Conservation (phyloP, 2,888 invertebrate species). For the Pseudoips prasinana region DNA sequence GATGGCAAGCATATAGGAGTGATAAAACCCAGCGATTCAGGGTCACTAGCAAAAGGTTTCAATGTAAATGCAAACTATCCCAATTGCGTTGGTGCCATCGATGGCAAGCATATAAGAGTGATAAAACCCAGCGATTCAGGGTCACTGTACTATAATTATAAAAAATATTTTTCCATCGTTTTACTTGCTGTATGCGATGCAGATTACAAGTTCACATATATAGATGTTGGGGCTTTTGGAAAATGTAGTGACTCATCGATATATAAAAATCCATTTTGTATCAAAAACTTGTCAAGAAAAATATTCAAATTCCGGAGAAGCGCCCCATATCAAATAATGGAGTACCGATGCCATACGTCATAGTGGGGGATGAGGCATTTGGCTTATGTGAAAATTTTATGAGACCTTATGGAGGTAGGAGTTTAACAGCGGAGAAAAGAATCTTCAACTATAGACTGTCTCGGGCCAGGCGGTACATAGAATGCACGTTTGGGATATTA, state of each 20-base stretch:
- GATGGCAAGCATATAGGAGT: conserved; percentile 26
- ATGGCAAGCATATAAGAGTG: conserved; percentile 25
- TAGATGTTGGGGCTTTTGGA: conserved; percentile 23
- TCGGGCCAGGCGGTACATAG: conserved; percentile 25
- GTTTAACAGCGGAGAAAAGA: conserved; percentile 11
- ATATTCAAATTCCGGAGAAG: conserved; percentile 13
- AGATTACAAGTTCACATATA: conserved; percentile 30
- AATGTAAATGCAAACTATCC: no score
- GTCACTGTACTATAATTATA: conserved; percentile 31
- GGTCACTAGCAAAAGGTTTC: conserved; percentile 29
- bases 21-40: conserved; percentile 21
- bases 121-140: conserved; percentile 23
- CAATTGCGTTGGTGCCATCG: conserved; percentile 22
- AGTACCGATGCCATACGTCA: conserved; percentile 12
- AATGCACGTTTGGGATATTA: conserved; percentile 32
- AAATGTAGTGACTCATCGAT: conserved; percentile 27
- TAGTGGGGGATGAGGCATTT: conserved; percentile 24
- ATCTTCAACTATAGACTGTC: conserved; percentile 30
- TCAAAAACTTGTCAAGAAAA: conserved; percentile 6
- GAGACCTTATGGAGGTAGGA: conserved; percentile 16
- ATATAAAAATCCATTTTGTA: conserved; percentile 20
- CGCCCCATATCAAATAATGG: conserved; percentile 17
- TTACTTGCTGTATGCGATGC: conserved; percentile 29
- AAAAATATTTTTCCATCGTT: conserved; percentile 31
- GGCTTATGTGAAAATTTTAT: conserved; percentile 13